Base-by-base conservation (phyloP, 2,113 vertebrate species). In the Corythoichthys haematopterus region DNA sequence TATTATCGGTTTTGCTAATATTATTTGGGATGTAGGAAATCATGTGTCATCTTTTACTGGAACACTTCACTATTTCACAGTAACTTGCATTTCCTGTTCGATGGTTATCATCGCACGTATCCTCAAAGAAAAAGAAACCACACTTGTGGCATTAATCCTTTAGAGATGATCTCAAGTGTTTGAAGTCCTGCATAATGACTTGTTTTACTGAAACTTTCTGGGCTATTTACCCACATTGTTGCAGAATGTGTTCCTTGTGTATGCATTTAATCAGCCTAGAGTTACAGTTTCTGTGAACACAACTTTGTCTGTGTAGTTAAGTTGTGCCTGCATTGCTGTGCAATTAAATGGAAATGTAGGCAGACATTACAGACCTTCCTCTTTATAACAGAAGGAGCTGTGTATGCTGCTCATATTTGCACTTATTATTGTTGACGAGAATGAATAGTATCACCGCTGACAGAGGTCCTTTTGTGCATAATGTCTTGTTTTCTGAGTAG, bases 401-500 rank as follows among this genome's bases (percentile, higher is more conserved):
- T 57, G 55, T 57, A 13, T 36, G 55, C 35, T 8, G 20, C 60
- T 46, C 20, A 47, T 62, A 12, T 20, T 62, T 28, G 55, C 55
- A 36, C 37, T 60, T 62, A 60, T 14, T 65, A 56, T 20, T 70
- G 58, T 65, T 71, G 69, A 71, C 64, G 67, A 71, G 45, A 47
- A 76, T 57, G 46, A 74, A 66, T 66, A 20, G 71, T 79, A 52
- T 76, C 67, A 47, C 63, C 73, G 73, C 36, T 71, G 28, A 85
- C 83, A 85, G 83, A 83, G 68, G 66, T 78, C 33, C 78, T 81
- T 79, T 77, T 84, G 88, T 85, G 77, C 78, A 74, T 83, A 68
- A 72, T 73, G 72, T 72, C 76, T 79, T 58, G 36, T 73, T 82
- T 74, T 71, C 75, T 78, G 57, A 78, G 66, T 70, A 81, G 85